A percentile compares a stretch with the other conserved stretches of the same genome.
Evolutionary conservation across 2,888 invertebrate genomes (phyloP).

Genomic region (Synanthedon andrenaeformis): DNA sequence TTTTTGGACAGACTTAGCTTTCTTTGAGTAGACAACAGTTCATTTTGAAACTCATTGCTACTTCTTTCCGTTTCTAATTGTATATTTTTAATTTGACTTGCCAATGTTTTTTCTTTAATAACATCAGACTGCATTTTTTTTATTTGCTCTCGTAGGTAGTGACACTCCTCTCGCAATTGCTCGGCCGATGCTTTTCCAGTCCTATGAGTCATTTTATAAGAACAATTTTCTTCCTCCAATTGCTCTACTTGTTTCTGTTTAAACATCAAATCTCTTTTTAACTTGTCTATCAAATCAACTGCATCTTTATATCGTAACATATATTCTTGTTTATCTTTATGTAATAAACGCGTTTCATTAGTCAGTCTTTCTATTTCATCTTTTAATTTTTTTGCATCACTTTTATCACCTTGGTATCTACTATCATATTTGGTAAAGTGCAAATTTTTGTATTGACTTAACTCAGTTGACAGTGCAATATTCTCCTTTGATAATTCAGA

Average conservation of each 20-base stretch:
- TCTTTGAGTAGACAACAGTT: slow-evolving; percentile 73
- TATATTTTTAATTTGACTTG: slow-evolving; percentile 73
- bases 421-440: slow-evolving; percentile 26
- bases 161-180: slow-evolving; percentile 54
- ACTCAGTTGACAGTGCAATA: slow-evolving; percentile 43
- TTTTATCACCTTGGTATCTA: slow-evolving; percentile 28
- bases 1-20: slow-evolving; percentile 73
- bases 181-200: slow-evolving; percentile 55
- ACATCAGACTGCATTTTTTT: slow-evolving; percentile 58
- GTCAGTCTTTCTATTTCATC: slow-evolving; percentile 38
- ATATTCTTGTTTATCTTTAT: slow-evolving; percentile 56
- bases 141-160: slow-evolving; percentile 54
- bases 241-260: slow-evolving; percentile 56
- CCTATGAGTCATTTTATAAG: slow-evolving; percentile 54
- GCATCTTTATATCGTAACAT: slow-evolving; percentile 46
- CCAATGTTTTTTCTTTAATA: slow-evolving; percentile 58
- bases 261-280: slow-evolving; percentile 48
- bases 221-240: slow-evolving; percentile 56
- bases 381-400: slow-evolving; percentile 36
- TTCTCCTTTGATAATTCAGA: slow-evolving; percentile 57
- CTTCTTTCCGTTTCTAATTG: slow-evolving; percentile 83
- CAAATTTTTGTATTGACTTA: slow-evolving; percentile 43
- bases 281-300: slow-evolving; percentile 42
- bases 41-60: slow-evolving; percentile 76
- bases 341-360: slow-evolving; percentile 37